These are phyloP conservation scores for Orientallactaga bullata DNA, from an alignment of 2,113 vertebrate genomes.

Conservation along the genomic window DNA sequence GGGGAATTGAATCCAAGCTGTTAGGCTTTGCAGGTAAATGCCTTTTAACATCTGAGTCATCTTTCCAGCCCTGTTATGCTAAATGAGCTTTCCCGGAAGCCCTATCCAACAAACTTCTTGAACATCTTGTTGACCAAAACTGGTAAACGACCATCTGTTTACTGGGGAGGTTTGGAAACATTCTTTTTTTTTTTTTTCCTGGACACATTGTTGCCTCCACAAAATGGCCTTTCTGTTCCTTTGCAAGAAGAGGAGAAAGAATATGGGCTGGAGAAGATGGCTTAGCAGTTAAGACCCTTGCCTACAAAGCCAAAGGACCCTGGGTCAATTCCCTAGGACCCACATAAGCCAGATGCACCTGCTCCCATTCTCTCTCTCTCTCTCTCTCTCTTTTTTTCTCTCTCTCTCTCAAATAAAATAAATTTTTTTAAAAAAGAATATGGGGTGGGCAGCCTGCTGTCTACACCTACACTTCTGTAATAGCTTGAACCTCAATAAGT, in stretches of 20 bases:
- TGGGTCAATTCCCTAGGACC: too few species aligned
- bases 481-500: neutral
- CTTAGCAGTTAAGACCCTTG: too few species aligned
- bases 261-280: fast-evolving
- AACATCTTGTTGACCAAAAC: neutral
- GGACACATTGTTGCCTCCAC: neutral
- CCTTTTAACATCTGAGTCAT: neutral
- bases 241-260: neutral
- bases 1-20: neutral
- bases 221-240: slow-evolving; percentile 4
- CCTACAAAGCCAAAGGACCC: too few species aligned
- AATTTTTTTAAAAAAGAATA: too few species aligned
- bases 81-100: neutral
- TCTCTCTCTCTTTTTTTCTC: too few species aligned
- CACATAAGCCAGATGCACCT: too few species aligned
- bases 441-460: fast-evolving
- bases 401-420: too few species aligned
- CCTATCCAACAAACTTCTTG: neutral
- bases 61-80: neutral
- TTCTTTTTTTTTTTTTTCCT: neutral
- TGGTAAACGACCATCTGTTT: neutral
- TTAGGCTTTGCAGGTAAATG: neutral
- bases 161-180: neutral
- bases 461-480: neutral
- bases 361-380: too few species aligned